A percentile compares a stretch with the other conserved stretches of the same genome.
Conservation (phyloP, 2,888 invertebrate species). For the Saturnia pavonia region DNA sequence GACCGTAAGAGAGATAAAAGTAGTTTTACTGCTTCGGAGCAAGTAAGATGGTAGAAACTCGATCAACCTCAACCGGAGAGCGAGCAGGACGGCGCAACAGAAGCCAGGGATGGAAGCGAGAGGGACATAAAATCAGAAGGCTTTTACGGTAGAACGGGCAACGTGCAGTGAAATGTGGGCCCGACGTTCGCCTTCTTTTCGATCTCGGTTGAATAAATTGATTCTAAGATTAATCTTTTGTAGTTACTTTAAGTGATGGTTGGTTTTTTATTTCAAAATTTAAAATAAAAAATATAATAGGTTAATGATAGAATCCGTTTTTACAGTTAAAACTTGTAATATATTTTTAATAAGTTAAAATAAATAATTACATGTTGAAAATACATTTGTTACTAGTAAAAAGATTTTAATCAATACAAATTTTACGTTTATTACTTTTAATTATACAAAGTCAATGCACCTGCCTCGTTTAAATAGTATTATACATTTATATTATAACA, state of each 20-base stretch:
- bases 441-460: background rate
- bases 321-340: constrained; percentile 28
- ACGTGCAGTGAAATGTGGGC: constrained; percentile 77
- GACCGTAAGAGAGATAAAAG: constrained; percentile 76
- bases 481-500: background rate
- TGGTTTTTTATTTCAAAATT: constrained; percentile 45
- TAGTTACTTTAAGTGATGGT: constrained; percentile 61
- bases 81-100: constrained; percentile 48
- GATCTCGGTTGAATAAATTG: constrained; percentile 80
- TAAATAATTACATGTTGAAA: background rate
- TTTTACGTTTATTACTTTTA: constrained; percentile 2
- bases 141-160: constrained; percentile 81
- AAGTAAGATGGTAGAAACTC: constrained; percentile 80
- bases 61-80: constrained; percentile 67
- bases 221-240: constrained; percentile 78
- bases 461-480: background rate
- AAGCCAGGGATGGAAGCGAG: constrained; percentile 47
- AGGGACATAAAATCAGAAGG: constrained; percentile 71
- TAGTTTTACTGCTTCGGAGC: constrained; percentile 75
- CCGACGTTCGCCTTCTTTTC: constrained; percentile 70
- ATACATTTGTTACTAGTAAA: background rate
- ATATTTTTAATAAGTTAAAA: background rate
- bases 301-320: constrained; percentile 39
- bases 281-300: constrained; percentile 45
- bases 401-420: background rate